phyloP scores from a whole-genome alignment of 2,797 vertebrate genomes.

The Helostoma temminkii region DNA sequence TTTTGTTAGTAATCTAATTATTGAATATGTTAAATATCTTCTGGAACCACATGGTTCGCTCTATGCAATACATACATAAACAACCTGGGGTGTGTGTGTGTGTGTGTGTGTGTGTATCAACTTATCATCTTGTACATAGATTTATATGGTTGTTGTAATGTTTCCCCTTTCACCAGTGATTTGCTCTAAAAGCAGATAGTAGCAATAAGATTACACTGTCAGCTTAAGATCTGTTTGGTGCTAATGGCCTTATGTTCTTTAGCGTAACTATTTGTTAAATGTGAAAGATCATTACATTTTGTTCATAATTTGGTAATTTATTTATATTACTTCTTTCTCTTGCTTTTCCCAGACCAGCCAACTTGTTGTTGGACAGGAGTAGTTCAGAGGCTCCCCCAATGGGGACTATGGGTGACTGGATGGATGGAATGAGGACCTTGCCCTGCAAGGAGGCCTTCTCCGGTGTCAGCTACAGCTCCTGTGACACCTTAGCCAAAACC shows the following conservation, averaged over 20 bases:
- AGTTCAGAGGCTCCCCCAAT: conserved; percentile 90
- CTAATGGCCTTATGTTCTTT: conserved; percentile 21
- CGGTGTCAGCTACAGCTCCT: conserved; percentile 96
- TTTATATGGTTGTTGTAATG: too few relatives aligned
- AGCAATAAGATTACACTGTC: conserved; percentile 14
- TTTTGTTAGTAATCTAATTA: conserved; percentile 60
- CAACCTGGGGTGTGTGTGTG: neutral
- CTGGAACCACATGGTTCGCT: too few relatives aligned
- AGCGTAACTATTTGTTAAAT: conserved; percentile 27
- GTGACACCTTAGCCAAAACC: conserved; percentile 96
- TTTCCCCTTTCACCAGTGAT: too few relatives aligned
- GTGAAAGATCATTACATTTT: conserved; percentile 4
- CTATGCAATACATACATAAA: too few relatives aligned
- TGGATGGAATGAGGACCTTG: conserved; percentile 92
- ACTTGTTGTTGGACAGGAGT: conserved; percentile 95
- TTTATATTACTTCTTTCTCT: neutral
- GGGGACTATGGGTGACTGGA: conserved; percentile 91
- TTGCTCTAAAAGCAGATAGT: conserved; percentile 1
- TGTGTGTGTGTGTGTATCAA: neutral
- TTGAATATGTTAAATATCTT: conserved; percentile 62
- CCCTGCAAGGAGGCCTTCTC: conserved; percentile 97
- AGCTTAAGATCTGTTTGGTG: conserved; percentile 17
- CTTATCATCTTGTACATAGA: too few relatives aligned
- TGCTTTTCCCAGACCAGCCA: conserved; percentile 87
- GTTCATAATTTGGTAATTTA: neutral